Percentiles rank a stretch among this genome's conserved stretches.
phyloP scores from a whole-genome alignment of 2,797 vertebrate genomes.

The Enteromius mattozi region DNA sequence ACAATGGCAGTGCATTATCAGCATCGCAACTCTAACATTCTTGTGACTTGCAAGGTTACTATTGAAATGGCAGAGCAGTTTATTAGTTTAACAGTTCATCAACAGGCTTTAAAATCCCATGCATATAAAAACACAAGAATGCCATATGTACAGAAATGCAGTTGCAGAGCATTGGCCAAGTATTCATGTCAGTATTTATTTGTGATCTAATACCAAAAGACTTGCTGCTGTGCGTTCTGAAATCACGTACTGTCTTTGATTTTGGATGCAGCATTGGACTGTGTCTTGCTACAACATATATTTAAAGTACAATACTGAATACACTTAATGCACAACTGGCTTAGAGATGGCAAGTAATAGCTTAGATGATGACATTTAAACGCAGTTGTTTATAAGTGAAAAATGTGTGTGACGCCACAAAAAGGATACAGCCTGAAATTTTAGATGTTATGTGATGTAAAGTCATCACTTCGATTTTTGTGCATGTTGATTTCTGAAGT shows the following conservation, averaged over 20 bases:
- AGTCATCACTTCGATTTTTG: neutral
- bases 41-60: neutral
- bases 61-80: neutral
- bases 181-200: neutral
- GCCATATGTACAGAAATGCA: neutral
- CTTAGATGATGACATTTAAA: neutral
- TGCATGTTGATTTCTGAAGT: conserved; percentile 3
- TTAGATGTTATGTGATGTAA: neutral
- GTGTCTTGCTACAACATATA: neutral
- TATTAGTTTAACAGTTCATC: neutral
- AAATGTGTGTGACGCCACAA: neutral
- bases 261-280: neutral
- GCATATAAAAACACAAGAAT: neutral
- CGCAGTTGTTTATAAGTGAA: neutral
- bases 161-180: neutral
- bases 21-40: neutral
- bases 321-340: neutral
- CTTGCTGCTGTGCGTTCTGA: neutral
- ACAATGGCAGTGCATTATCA: neutral
- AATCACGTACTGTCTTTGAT: neutral
- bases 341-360: neutral
- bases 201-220: neutral
- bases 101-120: neutral
- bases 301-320: neutral
- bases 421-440: neutral